phyloP scores from a whole-genome alignment of 2,797 vertebrate species.

The Prionace glauca region DNA sequence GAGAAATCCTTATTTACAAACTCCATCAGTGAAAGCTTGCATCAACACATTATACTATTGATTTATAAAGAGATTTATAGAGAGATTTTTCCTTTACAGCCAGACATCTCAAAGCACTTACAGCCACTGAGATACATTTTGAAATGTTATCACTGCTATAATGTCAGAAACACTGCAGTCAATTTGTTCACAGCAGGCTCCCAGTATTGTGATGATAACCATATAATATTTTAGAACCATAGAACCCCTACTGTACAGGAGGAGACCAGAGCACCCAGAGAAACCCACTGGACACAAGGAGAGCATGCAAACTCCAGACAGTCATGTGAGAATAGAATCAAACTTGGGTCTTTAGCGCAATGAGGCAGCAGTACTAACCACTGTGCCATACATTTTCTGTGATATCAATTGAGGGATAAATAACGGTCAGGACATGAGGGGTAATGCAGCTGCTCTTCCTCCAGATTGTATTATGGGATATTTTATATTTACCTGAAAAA shows the following conservation, averaged over 20 bases:
- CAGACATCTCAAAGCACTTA: not conserved
- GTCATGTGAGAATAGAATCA: too few relatives aligned
- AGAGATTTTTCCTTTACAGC: not conserved
- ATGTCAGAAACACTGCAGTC: not conserved
- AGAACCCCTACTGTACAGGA: too few relatives aligned
- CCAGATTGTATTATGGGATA: not conserved
- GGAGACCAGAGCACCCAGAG: too few relatives aligned
- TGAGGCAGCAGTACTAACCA: too few relatives aligned
- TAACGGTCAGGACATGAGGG: not conserved
- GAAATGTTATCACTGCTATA: not conserved
- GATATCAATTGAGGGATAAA: not conserved
- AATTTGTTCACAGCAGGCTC: not conserved
- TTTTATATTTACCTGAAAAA: too few relatives aligned
- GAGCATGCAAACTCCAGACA: too few relatives aligned
- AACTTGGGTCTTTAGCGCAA: too few relatives aligned
- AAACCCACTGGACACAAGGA: too few relatives aligned
- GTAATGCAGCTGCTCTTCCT: not conserved
- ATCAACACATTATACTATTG: not conserved
- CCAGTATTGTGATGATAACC: not conserved
- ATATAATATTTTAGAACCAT: not conserved
- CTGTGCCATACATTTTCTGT: not conserved
- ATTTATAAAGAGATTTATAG: not conserved
- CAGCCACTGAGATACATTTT: not conserved
- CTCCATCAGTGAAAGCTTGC: not conserved
- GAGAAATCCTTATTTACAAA: not conserved